Evolutionary conservation across 1,140 invertebrate species (phyloP).

Genomic region (Hypsibius dujardini): DNA sequence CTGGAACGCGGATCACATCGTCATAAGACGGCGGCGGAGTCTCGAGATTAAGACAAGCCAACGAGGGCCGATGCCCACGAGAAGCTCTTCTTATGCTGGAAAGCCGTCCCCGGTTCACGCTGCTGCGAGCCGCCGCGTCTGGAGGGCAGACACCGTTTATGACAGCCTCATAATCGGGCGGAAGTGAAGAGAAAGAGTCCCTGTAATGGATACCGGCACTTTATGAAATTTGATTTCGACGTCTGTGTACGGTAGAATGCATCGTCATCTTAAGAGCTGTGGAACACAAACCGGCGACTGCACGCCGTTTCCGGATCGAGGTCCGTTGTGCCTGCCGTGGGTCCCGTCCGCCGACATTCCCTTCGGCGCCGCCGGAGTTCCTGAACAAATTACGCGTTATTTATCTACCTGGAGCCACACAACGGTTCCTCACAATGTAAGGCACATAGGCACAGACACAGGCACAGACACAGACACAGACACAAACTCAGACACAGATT

Average conservation of each 20-base stretch:
- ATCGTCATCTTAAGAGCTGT: neutral
- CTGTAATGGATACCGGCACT: neutral
- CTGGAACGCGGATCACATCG: neutral
- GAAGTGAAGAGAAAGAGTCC: constrained; percentile 13
- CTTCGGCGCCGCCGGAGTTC: neutral
- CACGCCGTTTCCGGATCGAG: neutral
- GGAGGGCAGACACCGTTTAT: neutral
- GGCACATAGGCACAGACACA: too few species aligned
- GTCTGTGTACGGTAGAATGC: too few species aligned
- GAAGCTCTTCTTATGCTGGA: neutral
- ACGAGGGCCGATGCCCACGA: neutral
- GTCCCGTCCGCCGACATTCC: neutral
- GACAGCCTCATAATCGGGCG: constrained; percentile 12
- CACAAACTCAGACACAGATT: too few species aligned
- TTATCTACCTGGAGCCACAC: too few species aligned
- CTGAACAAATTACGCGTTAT: too few species aligned
- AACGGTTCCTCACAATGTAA: too few species aligned
- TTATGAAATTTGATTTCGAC: too few species aligned
- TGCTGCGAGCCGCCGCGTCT: neutral
- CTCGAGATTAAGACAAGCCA: neutral
- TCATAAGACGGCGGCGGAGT: neutral
- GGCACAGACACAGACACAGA: too few species aligned
- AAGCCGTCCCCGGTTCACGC: neutral
- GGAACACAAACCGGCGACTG: neutral
- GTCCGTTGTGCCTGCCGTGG: neutral